Conservation (phyloP, 2,888 invertebrate genomes). For the Melolontha melolontha region DNA sequence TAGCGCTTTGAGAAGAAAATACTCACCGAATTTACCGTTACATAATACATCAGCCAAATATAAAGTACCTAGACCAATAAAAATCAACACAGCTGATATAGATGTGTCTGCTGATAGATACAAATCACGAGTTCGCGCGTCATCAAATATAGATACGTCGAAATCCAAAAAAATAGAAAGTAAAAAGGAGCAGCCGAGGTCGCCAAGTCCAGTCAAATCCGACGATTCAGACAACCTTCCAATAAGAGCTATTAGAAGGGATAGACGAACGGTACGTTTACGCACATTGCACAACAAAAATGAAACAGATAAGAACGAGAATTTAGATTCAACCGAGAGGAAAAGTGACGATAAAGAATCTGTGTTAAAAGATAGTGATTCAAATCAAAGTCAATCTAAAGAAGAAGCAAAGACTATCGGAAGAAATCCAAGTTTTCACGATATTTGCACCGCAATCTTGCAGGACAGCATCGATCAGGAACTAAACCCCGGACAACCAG, state of each 20-base stretch:
- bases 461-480: conserved; percentile 68
- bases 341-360: conserved; percentile 79
- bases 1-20: conserved; percentile 66
- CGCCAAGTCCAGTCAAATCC: conserved; percentile 49
- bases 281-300: conserved; percentile 71
- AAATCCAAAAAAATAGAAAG: conserved; percentile 31
- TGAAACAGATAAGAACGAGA: conserved; percentile 40
- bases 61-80: conserved; percentile 73
- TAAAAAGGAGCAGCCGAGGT: conserved; percentile 45
- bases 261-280: conserved; percentile 79
- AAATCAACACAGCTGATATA: conserved; percentile 87
- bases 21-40: conserved; percentile 68
- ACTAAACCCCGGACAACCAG: conserved; percentile 68
- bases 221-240: conserved; percentile 46
- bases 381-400: neutral
- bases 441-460: conserved; percentile 69
- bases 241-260: conserved; percentile 72
- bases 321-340: conserved; percentile 71
- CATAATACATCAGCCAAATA: conserved; percentile 62
- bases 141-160: conserved; percentile 4
- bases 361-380: conserved; percentile 55
- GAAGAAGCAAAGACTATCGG: conserved; percentile 46
- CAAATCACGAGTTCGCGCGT: conserved; percentile 56
- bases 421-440: conserved; percentile 68
- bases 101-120: conserved; percentile 82